phyloP scores from a whole-genome alignment of 2,797 vertebrate genomes.

The Novumbra hubbsi region DNA sequence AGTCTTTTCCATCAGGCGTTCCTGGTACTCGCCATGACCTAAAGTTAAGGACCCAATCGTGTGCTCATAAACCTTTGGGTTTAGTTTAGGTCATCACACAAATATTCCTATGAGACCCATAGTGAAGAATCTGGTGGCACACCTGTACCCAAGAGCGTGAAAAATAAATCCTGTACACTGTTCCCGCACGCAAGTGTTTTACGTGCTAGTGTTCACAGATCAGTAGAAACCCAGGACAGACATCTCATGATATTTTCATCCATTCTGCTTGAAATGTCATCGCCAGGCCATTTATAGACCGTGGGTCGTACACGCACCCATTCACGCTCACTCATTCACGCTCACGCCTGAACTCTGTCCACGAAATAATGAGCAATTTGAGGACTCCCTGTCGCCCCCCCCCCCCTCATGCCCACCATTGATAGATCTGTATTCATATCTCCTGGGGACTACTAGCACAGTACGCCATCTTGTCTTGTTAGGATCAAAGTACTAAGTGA shows the following conservation, averaged over 20 bases:
- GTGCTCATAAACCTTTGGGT: not conserved
- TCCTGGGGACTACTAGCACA: conserved; percentile 29
- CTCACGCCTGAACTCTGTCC: not conserved
- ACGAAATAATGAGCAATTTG: conserved; percentile 32
- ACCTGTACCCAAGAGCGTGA: too few species aligned
- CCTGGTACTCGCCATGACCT: not conserved
- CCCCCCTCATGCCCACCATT: conserved; percentile 11
- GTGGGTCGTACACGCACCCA: not conserved
- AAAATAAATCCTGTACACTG: too few species aligned
- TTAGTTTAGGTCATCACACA: not conserved
- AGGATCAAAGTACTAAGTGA: conserved; percentile 40
- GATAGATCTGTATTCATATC: conserved; percentile 29
- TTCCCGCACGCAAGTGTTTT: too few species aligned
- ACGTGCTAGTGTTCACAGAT: too few species aligned
- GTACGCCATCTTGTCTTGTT: conserved; percentile 26
- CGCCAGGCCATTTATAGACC: not conserved
- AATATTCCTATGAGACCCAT: not conserved
- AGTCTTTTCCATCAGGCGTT: not conserved
- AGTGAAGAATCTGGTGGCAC: too few species aligned
- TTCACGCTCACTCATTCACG: not conserved
- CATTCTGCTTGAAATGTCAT: not conserved
- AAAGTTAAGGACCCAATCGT: not conserved
- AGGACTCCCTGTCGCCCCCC: conserved; percentile 14
- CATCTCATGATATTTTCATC: not conserved
- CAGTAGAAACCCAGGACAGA: not conserved